These are phyloP conservation scores for Ctenopoma kingsleyae DNA, from an alignment of 2,797 vertebrate species.

Conservation along the genomic window DNA sequence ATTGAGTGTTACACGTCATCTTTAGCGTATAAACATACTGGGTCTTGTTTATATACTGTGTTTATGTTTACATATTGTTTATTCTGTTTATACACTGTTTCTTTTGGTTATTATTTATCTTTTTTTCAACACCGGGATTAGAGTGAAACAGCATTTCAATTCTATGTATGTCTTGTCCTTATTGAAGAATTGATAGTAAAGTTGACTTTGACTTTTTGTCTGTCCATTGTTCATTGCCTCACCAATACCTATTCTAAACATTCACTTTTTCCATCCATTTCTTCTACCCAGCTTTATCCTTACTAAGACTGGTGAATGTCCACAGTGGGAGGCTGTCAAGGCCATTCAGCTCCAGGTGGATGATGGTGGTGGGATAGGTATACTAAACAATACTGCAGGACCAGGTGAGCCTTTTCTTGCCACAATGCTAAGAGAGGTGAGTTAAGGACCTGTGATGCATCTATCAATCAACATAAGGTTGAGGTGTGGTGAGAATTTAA, in stretches of 20 bases:
- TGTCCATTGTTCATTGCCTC: slow-evolving; percentile 15
- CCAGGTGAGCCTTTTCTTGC: slow-evolving; percentile 12
- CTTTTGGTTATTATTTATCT: no score
- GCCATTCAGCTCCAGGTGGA: slow-evolving; percentile 47
- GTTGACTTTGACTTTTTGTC: no score
- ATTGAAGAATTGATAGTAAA: no score
- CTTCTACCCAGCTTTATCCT: slow-evolving; percentile 21
- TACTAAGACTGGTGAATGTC: slow-evolving; percentile 39
- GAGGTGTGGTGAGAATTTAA: neutral
- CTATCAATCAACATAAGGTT: slow-evolving; percentile 4
- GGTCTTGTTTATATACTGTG: no score
- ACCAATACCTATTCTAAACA: slow-evolving; percentile 25
- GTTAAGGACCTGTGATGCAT: neutral
- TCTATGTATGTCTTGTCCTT: no score
- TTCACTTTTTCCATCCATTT: slow-evolving; percentile 49
- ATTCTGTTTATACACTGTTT: no score
- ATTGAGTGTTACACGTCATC: no score
- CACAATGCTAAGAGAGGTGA: slow-evolving; percentile 13
- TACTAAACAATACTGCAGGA: slow-evolving; percentile 36
- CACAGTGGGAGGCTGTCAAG: slow-evolving; percentile 55
- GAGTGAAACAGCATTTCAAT: no score
- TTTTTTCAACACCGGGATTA: no score
- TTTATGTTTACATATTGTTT: no score
- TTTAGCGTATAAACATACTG: no score
- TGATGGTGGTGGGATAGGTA: slow-evolving; percentile 36